phyloP scores from a whole-genome alignment of 2,113 vertebrate species.

The Puntigrus tetrazona region DNA sequence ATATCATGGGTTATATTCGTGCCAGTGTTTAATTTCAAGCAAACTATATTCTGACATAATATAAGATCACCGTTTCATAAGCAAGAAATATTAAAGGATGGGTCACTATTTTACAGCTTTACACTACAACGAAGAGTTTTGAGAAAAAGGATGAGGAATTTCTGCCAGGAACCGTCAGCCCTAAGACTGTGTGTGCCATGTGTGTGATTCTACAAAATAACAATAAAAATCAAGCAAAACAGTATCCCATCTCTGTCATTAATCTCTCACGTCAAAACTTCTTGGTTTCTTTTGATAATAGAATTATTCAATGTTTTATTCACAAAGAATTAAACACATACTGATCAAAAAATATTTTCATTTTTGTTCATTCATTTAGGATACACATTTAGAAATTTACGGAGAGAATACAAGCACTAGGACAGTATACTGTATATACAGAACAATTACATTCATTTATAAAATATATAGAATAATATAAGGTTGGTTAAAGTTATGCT shows the following conservation, averaged over 20 bases:
- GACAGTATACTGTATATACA: not conserved
- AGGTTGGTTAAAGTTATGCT: not conserved
- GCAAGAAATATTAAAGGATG: slow-evolving; percentile 35
- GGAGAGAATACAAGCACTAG: not conserved
- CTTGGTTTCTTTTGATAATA: not conserved
- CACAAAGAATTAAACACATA: not conserved
- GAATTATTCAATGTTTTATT: not conserved
- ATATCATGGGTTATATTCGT: not conserved
- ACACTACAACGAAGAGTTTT: slow-evolving; percentile 39
- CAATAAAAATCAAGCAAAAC: slow-evolving; percentile 51
- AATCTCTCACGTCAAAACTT: not conserved
- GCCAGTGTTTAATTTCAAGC: not conserved
- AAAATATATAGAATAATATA: not conserved
- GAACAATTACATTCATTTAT: not conserved
- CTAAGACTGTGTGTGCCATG: slow-evolving; percentile 31
- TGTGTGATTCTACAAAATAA: slow-evolving; percentile 46
- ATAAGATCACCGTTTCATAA: not conserved
- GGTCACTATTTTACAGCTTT: slow-evolving; percentile 55
- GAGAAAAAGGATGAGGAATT: slow-evolving; percentile 39
- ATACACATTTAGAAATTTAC: not conserved
- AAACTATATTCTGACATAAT: not conserved
- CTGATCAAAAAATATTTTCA: not conserved
- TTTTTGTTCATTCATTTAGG: not conserved
- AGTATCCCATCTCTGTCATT: slow-evolving; percentile 40
- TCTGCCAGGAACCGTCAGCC: slow-evolving; percentile 38